Base-by-base conservation (phyloP, 2,888 invertebrate species). In the Erpobdella octoculata region DNA sequence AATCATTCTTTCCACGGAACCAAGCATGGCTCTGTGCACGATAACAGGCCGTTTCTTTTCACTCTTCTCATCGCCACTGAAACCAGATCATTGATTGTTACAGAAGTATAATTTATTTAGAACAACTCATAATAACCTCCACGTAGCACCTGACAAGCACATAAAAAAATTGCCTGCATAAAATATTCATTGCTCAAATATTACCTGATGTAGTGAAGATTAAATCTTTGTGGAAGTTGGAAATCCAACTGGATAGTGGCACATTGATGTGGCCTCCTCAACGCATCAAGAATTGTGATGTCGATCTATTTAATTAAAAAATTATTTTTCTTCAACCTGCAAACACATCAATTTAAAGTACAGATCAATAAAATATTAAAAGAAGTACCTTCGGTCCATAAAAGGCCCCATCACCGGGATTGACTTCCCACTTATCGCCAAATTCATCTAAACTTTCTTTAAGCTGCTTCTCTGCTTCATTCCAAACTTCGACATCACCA, bases 171-270 rank as follows among this genome's bases (percentile, higher is more conserved):
- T 70, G 31, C 9, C 21, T 33, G 12, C 9, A 53, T n/a, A 9
- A 53, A 53, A 53, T 25, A 53, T 28, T 53, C 28, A 53, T 1
- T 53, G 21, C 53, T 12, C 69, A 28, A 48, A 76, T 81, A n/a
- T 77, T 73, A 93, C 85, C 82, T 82, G 73, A 81, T 79, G 76
- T 84, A 86, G 59, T 85, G 86, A 46, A 95, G 86, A 83, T 93
- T 90, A 83, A 95, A 95, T 77, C 92, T 84, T 80, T 92, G 90
- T 0, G 98, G 98, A 76, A 97, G 86, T 81, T 98, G 96, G 86
- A 98, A 98, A 86, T 98, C 98, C 59, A 99, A 86, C 83, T 99
- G 98, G 79, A 98, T 93, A 62, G 98, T 98, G 73, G 95, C 98
- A 83, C 96, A 96, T 82, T 98, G 98, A 85, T 92, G 91, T 0